Conservation (phyloP, 2,113 vertebrate species). For the Prionailurus viverrinus region DNA sequence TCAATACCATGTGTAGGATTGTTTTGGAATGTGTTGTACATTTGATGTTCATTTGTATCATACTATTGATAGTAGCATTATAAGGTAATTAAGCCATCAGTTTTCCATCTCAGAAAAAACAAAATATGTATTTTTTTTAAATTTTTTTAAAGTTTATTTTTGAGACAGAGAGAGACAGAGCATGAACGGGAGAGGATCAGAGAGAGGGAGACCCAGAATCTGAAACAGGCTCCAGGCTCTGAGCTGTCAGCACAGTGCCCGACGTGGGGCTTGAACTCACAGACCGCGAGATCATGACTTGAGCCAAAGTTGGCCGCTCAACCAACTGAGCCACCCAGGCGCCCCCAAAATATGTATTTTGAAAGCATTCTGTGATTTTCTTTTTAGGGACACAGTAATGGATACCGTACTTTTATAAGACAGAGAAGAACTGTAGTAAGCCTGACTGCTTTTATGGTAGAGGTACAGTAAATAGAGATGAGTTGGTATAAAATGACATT, state of each 20-base stretch:
- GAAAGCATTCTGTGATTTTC: background rate
- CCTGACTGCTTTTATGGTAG: background rate
- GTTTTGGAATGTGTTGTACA: background rate
- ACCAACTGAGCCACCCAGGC: no score
- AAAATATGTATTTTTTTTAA: background rate
- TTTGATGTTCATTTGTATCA: background rate
- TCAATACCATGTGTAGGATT: background rate
- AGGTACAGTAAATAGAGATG: constrained; percentile 9
- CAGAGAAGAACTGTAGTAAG: background rate
- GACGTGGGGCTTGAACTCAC: no score
- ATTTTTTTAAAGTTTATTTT: no score
- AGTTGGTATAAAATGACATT: background rate
- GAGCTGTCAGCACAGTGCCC: no score
- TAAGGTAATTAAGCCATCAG: constrained; percentile 11
- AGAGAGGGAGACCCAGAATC: no score
- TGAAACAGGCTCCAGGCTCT: no score
- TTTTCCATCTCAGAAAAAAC: constrained; percentile 20
- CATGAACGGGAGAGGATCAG: no score
- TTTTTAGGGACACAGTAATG: background rate
- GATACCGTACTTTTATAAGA: background rate
- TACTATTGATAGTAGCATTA: background rate
- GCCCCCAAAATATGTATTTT: background rate
- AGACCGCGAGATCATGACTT: no score
- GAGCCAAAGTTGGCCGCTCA: no score
- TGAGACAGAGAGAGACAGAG: no score